Base-by-base conservation (phyloP, 1,140 invertebrate genomes). In the Zaprionus nigranus region DNA sequence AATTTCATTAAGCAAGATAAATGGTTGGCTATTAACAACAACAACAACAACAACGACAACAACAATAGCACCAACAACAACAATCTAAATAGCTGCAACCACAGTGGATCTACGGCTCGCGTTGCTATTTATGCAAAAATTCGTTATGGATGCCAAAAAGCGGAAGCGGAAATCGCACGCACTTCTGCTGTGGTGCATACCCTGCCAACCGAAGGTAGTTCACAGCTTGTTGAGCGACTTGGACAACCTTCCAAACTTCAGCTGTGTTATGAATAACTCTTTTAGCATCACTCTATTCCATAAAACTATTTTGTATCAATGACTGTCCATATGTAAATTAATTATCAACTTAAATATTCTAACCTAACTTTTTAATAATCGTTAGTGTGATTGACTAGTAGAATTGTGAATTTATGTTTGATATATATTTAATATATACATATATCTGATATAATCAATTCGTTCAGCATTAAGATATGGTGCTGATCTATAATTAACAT, bases 1-100 rank as follows among this genome's bases (percentile, higher is more conserved):
- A 46, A 92, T 92, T 92, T 92, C 91, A 92, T 92, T 92, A 92
- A 92, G 82, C 84, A 79, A 92, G 87, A 92, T 92, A 91, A 92
- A 92, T 92, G 91, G 78, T 81, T 67, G 68, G 64, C 87, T 82
- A 92, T 92, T 92, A 91, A 81, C 67, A 66, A 75, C 56, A 63
- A 67, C 72, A 81, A 66, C 69, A 58, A 36, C 53, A 72, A 56
- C 15, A 46, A n/a, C n/a, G n/a, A 2, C 36, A 71, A 17, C 49
- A 77, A 7, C 53, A 70, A 28, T 28, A 28, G 26, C 46, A 51
- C 1, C 24, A 54, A 20, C 43, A 51, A 67, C 54, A 46, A 62
- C 61, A 65, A 56, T 61, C 56, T 17, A 53, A 67, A 69, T 61
- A 51, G 57, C 17, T 67, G 53, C 69, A 72, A 61, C 53, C 28